Evolutionary conservation across 1,140 invertebrate species (phyloP).

Genomic region (Papilio machaon): DNA sequence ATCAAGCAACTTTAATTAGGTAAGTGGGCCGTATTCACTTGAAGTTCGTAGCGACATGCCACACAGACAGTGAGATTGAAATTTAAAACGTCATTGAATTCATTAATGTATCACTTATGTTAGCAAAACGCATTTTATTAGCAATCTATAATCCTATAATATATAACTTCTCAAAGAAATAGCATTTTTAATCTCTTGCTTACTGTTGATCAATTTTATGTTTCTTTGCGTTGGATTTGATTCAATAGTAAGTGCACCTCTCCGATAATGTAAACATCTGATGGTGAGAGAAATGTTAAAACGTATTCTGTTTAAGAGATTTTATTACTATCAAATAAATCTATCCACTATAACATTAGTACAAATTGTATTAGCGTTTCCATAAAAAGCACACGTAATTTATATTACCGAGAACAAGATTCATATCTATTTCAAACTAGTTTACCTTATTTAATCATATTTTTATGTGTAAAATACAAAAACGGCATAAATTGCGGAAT

Average conservation of each 20-base stretch:
- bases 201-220: neutral
- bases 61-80: constrained; percentile 5
- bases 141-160: neutral
- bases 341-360: neutral
- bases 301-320: neutral
- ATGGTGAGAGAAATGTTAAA: neutral
- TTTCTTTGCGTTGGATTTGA: neutral
- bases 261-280: neutral
- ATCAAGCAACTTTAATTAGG: constrained; percentile 44
- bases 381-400: neutral
- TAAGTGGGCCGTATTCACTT: constrained; percentile 42
- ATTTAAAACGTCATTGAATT: neutral
- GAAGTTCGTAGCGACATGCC: constrained; percentile 21
- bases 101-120: neutral
- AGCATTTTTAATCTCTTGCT: neutral
- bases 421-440: neutral
- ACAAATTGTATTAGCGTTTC: neutral
- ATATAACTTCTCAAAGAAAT: neutral
- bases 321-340: neutral
- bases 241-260: neutral
- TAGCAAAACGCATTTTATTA: neutral
- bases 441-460: neutral
- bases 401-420: neutral
- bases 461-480: neutral
- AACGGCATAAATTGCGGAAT: neutral